Evolutionary conservation across 2,888 invertebrate species (phyloP), one percentile per base, ranked within the genome.

Genomic region (Drosophila acutilabella): DNA sequence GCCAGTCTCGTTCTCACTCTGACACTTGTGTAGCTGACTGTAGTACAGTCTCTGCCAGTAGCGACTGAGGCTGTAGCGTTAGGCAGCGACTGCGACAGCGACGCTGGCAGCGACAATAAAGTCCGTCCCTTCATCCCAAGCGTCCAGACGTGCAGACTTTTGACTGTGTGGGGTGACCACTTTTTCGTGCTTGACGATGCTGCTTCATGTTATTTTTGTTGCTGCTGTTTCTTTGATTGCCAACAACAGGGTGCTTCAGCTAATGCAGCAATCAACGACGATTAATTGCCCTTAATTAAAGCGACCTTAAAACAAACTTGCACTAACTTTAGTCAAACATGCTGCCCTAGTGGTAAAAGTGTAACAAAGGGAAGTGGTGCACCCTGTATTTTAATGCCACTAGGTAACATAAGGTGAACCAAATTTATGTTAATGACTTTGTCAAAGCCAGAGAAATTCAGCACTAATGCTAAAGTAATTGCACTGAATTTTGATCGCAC

Each of bases 141-240:
- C 60, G 86, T 68, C 83, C 83, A 85, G 88, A 83, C 83, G 75
- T 80, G 71, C 88, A 88, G 86, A 88, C 83, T 84, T 88, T 88
- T 76, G 73, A 76, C 89, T 88, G 84, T 86, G 68, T 80, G 89
- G 83, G 83, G 83, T 86, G 78, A 86, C 84, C 87, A 84, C 87
- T 82, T 84, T 84, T 83, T 83, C 77, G 80, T 86, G 80, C 84
- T 83, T 79, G 71, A 68, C 80, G 80, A 72, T 78, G 70, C 71
- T 71, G 53, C 57, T 67, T 62, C 62, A 38, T 66, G 71, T 40
- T 64, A 60, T 67, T 81, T 54, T 65, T 71, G 64, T 40, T 77
- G 78, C 66, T 71, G 79, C 65, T 70, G 77, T 67, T 83, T 82
- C 88, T 88, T 83, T 84, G 89, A 88, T 84, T 86, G 83, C 73